These are phyloP conservation scores for Myrmophylax atrothorax DNA, from an alignment of 2,113 vertebrate genomes.

Conservation along the genomic window DNA sequence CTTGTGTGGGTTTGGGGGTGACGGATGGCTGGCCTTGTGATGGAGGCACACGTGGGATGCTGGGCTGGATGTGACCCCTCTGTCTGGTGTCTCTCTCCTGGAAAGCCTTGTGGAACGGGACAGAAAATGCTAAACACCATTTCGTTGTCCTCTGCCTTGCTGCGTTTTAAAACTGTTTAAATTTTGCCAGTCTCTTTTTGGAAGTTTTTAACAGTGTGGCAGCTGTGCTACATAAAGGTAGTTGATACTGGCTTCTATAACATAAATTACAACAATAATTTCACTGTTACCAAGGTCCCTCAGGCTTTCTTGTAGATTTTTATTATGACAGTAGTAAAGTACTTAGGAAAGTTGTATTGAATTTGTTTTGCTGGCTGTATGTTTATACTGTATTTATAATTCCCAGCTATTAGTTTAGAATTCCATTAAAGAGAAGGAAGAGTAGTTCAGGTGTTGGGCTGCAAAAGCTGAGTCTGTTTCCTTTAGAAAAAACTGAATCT, in stretches of 20 bases:
- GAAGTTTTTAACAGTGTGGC: background rate
- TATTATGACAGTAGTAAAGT: background rate
- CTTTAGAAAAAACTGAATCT: background rate
- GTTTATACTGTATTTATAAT: background rate
- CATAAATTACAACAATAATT: background rate
- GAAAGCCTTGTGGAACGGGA: background rate
- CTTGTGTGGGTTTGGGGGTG: background rate
- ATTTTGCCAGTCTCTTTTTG: background rate
- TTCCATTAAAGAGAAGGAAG: background rate
- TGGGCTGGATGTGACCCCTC: background rate
- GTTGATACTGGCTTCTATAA: background rate
- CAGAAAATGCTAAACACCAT: background rate
- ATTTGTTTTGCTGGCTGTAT: background rate
- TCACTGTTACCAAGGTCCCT: background rate
- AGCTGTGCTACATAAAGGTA: background rate
- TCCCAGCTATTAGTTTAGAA: background rate
- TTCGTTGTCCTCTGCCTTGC: background rate
- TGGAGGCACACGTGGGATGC: background rate
- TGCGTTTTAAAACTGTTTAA: background rate
- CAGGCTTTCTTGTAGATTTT: background rate
- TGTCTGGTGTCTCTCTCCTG: background rate
- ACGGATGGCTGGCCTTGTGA: background rate
- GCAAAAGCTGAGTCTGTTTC: background rate
- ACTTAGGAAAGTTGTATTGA: background rate
- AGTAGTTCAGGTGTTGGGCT: background rate